Conservation (phyloP, 2,888 invertebrate species). For the Encarsia formosa region DNA sequence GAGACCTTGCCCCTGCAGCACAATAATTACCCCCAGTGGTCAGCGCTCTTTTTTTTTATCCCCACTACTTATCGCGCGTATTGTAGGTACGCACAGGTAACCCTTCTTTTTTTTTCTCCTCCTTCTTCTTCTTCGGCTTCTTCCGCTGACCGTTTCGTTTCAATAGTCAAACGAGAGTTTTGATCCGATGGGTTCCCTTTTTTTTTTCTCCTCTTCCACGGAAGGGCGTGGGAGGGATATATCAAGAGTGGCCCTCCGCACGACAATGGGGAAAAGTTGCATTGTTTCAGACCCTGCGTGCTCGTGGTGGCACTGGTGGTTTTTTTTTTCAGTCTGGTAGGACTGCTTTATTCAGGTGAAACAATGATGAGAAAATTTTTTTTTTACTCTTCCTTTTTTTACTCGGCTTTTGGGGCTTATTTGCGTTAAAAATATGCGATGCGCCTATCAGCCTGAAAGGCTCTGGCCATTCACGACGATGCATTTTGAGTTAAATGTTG, state of each 20-base stretch:
- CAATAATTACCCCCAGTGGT: slow-evolving; percentile 48
- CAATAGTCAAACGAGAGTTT: no score
- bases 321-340: no score
- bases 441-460: no score
- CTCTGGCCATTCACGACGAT: no score
- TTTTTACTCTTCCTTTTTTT: no score
- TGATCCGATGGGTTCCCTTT: no score
- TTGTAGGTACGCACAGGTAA: slow-evolving; percentile 45
- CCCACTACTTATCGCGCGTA: slow-evolving; percentile 9
- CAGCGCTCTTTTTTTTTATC: slow-evolving; percentile 24
- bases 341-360: no score
- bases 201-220: slow-evolving; percentile 13
- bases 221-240: background rate
- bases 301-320: no score
- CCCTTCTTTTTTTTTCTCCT: slow-evolving; percentile 17
- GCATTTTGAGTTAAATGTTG: no score
- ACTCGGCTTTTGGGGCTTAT: no score
- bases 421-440: no score
- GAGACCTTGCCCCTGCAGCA: slow-evolving; percentile 42
- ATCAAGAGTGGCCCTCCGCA: slow-evolving; percentile 8
- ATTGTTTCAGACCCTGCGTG: slow-evolving; percentile 21
- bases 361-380: no score
- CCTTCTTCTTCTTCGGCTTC: slow-evolving; percentile 8
- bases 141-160: slow-evolving; percentile 15
- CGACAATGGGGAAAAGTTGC: slow-evolving; percentile 29